Evolutionary conservation across 2,797 vertebrate genomes (phyloP).

Genomic region (Benthosema pterotum): DNA sequence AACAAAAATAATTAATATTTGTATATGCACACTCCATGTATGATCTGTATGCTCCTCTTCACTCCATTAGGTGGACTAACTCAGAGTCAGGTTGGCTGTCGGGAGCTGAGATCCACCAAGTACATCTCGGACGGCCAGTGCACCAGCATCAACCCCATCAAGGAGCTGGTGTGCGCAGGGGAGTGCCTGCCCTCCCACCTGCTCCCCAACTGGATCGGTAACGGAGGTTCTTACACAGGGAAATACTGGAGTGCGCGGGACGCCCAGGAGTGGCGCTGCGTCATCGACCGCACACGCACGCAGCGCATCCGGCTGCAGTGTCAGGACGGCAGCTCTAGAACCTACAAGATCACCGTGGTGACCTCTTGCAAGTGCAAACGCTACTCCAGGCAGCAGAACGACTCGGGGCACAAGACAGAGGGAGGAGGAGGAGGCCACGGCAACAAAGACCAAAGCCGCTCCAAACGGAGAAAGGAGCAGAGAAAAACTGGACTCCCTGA

Average conservation of each 20-base stretch:
- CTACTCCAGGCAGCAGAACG: conserved; percentile 90
- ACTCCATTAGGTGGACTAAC: conserved; percentile 67
- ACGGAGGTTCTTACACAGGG: conserved; percentile 69
- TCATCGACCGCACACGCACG: conserved; percentile 90
- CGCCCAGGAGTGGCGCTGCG: conserved; percentile 90
- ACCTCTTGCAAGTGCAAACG: conserved; percentile 95
- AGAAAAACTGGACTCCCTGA: conserved; percentile 30
- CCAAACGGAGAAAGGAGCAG: conserved; percentile 41
- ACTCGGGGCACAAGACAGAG: conserved; percentile 86
- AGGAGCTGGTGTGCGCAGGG: conserved; percentile 95
- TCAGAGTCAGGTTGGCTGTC: conserved; percentile 89
- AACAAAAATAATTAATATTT: no score
- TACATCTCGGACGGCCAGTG: conserved; percentile 98
- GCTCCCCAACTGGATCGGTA: conserved; percentile 93
- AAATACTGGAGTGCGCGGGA: conserved; percentile 91
- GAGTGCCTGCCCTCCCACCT: conserved; percentile 91
- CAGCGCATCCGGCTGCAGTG: conserved; percentile 93
- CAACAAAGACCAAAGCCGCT: conserved; percentile 9
- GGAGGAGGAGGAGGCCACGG: conserved; percentile 60
- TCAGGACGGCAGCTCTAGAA: conserved; percentile 89
- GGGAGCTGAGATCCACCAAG: conserved; percentile 93
- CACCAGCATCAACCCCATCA: conserved; percentile 92
- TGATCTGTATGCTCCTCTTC: no score
- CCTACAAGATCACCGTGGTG: conserved; percentile 94
- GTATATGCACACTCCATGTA: no score